Percentiles rank a stretch among this genome's conserved stretches.
phyloP scores from a whole-genome alignment of 2,797 vertebrate genomes.

The Potorous gilbertii region DNA sequence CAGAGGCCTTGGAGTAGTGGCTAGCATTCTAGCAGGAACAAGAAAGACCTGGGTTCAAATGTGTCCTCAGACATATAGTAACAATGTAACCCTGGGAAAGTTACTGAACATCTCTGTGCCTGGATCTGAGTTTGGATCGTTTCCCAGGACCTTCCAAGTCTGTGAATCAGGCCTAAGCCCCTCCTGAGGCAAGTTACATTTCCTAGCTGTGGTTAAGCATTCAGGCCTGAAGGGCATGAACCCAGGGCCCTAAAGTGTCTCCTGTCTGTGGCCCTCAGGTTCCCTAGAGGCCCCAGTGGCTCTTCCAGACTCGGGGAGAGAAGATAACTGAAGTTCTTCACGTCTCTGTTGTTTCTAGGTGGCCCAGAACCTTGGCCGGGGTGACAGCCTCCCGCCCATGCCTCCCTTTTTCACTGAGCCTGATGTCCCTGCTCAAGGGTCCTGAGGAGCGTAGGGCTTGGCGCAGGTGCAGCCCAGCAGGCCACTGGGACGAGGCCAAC shows the following conservation, averaged over 20 bases:
- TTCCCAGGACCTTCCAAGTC: not conserved
- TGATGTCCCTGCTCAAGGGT: slow-evolving; percentile 78
- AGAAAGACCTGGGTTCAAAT: not conserved
- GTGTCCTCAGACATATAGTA: not conserved
- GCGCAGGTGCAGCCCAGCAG: slow-evolving; percentile 90
- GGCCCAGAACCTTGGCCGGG: slow-evolving; percentile 94
- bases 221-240: fast-evolving
- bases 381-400: slow-evolving; percentile 90
- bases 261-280: not conserved
- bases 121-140: not conserved
- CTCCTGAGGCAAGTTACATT: not conserved
- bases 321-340: not conserved
- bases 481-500: slow-evolving; percentile 91
- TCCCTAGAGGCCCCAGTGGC: not conserved
- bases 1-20: not conserved
- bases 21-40: not conserved
- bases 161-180: not conserved
- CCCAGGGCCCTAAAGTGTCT: fast-evolving
- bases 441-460: slow-evolving; percentile 89
- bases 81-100: not conserved
- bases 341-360: slow-evolving; percentile 83
- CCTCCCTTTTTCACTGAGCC: slow-evolving; percentile 84
- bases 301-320: not conserved
- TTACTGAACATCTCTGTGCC: not conserved
- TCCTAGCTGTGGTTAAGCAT: not conserved